phyloP scores from a whole-genome alignment of 2,888 invertebrate genomes.

The Aelia acuminata region DNA sequence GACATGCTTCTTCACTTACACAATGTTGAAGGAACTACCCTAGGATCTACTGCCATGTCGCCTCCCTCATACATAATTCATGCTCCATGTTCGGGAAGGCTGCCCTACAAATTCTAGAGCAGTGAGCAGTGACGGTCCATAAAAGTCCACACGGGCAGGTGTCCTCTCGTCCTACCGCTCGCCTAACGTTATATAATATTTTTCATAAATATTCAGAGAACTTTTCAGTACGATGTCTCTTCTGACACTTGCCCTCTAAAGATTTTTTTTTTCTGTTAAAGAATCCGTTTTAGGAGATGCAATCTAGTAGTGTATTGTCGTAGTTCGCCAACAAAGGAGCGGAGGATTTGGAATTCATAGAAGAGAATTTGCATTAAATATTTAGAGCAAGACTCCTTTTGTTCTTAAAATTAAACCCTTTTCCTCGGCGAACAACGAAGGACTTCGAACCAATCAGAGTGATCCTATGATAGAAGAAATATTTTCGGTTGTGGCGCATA shows the following conservation, averaged over 20 bases:
- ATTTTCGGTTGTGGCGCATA: no score
- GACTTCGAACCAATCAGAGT: no score
- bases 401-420: conserved; percentile 3
- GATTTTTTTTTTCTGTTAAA: not conserved
- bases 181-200: not conserved
- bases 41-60: not conserved
- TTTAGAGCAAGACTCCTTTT: not conserved
- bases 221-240: conserved; percentile 18
- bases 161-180: not conserved
- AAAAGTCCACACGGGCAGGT: not conserved
- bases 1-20: conserved; percentile 23
- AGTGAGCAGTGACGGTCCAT: not conserved
- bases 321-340: not conserved
- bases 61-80: conserved; percentile 30
- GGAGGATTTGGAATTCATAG: not conserved
- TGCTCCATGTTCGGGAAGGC: not conserved
- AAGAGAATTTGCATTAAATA: not conserved
- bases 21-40: not conserved
- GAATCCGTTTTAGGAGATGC: not conserved
- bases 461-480: no score
- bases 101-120: conserved; percentile 1
- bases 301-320: conserved; percentile 4
- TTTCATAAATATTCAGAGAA: conserved; percentile 37
- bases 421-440: no score
- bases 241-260: not conserved